Evolutionary conservation across 1,140 invertebrate species (phyloP).

Genomic region (Drosophila fuyamai): DNA sequence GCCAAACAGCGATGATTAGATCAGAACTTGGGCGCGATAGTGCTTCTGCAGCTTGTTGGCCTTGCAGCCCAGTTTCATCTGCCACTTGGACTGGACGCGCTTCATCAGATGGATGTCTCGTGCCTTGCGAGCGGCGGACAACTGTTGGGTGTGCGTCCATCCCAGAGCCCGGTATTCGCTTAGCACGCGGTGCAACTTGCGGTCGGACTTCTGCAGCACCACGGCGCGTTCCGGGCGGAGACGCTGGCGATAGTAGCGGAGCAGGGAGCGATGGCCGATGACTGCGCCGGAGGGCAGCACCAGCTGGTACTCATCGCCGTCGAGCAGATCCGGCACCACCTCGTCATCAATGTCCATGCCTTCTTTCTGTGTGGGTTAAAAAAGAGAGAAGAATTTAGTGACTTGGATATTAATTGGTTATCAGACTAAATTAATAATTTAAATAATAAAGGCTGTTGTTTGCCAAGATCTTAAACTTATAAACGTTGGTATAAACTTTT

Average conservation of each 20-base stretch:
- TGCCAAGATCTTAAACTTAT: too few species aligned
- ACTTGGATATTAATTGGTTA: too few species aligned
- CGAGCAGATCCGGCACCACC: conserved; percentile 88
- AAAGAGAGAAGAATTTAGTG: not conserved
- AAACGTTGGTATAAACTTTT: too few species aligned
- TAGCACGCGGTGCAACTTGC: conserved; percentile 90
- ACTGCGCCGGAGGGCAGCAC: conserved; percentile 94
- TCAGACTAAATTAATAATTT: too few species aligned
- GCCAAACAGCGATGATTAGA: conserved; percentile 85
- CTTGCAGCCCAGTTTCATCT: conserved; percentile 91
- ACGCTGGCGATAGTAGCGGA: conserved; percentile 93
- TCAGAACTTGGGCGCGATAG: conserved; percentile 92
- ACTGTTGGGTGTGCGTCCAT: conserved; percentile 91
- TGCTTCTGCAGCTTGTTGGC: conserved; percentile 94
- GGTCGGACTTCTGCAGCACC: conserved; percentile 87
- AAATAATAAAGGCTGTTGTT: too few species aligned
- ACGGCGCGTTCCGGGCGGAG: conserved; percentile 88
- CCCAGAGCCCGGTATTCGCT: conserved; percentile 94
- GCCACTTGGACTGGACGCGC: conserved; percentile 91
- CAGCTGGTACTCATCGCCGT: conserved; percentile 92
- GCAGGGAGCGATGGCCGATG: conserved; percentile 95
- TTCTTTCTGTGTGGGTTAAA: conserved; percentile 56
- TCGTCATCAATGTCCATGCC: conserved; percentile 88
- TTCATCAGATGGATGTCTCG: conserved; percentile 94
- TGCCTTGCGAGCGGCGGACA: conserved; percentile 89